Conservation (phyloP, 2,113 vertebrate species). For the Recurvirostra avosetta region DNA sequence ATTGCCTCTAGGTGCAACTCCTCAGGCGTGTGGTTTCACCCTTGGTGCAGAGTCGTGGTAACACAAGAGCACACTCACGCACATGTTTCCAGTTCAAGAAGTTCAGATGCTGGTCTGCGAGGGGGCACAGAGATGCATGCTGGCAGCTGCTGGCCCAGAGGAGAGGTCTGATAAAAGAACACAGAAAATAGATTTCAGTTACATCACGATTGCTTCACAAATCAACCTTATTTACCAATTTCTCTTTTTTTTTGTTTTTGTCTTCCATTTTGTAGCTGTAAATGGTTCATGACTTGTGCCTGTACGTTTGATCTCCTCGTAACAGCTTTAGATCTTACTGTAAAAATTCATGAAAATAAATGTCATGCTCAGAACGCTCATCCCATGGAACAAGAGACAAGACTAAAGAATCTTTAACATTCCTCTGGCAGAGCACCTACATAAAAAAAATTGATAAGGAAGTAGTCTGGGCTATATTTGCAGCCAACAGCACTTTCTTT, state of each 20-base stretch:
- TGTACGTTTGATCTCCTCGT: slow-evolving; percentile 1
- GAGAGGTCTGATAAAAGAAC: background rate
- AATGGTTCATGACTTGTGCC: background rate
- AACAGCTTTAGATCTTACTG: background rate
- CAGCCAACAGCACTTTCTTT: background rate
- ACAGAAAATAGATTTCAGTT: background rate
- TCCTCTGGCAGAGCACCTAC: background rate
- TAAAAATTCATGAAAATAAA: slow-evolving; percentile 25
- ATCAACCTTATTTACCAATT: background rate
- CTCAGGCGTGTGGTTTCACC: background rate
- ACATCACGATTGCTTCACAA: background rate
- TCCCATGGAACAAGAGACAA: background rate
- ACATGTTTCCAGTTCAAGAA: background rate
- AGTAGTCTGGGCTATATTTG: background rate
- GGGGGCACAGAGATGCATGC: accelerated
- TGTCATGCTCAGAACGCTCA: background rate
- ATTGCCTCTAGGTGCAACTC: background rate
- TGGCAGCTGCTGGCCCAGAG: background rate
- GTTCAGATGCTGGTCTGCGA: background rate
- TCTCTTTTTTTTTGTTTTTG: background rate
- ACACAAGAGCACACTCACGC: background rate
- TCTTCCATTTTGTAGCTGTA: background rate
- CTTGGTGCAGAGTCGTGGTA: background rate
- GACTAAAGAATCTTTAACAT: background rate
- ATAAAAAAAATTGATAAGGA: background rate